A percentile compares a stretch with the other conserved stretches of the same genome.
Conservation (phyloP, 2,113 vertebrate species). For the Panthera tigris region DNA sequence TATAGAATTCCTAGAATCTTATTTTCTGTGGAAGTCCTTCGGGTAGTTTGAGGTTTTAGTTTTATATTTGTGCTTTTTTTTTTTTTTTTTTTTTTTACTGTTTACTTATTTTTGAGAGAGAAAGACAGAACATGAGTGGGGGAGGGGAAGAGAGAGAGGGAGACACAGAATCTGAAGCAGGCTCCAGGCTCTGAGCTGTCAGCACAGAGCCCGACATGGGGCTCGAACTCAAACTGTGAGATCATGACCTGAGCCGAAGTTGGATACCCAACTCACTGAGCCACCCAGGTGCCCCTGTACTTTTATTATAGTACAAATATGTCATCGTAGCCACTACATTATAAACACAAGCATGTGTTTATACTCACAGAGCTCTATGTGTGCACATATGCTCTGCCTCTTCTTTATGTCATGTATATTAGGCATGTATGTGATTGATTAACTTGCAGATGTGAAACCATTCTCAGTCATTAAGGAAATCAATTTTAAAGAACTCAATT, state of each 20-base stretch:
- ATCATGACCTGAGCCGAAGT: too few relatives aligned
- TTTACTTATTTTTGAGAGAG: too few relatives aligned
- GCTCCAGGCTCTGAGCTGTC: too few relatives aligned
- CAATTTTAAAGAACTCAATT: neutral
- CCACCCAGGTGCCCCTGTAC: neutral
- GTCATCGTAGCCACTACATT: neutral
- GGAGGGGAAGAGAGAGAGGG: too few relatives aligned
- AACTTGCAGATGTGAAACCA: neutral
- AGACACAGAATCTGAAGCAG: too few relatives aligned
- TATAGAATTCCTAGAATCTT: neutral
- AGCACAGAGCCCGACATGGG: too few relatives aligned
- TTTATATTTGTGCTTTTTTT: neutral
- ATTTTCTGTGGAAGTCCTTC: neutral
- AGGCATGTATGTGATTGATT: neutral
- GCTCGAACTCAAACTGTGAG: too few relatives aligned
- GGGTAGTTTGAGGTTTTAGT: neutral
- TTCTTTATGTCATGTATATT: neutral
- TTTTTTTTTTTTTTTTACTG: too few relatives aligned
- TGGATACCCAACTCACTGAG: too few relatives aligned
- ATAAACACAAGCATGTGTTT: neutral
- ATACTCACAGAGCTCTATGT: neutral
- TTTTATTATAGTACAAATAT: neutral
- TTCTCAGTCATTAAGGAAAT: constrained; percentile 4
- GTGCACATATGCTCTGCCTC: neutral
- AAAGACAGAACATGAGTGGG: too few relatives aligned